Evolutionary conservation across 2,888 invertebrate species (phyloP).

Genomic region (Hypolimnas misippus): DNA sequence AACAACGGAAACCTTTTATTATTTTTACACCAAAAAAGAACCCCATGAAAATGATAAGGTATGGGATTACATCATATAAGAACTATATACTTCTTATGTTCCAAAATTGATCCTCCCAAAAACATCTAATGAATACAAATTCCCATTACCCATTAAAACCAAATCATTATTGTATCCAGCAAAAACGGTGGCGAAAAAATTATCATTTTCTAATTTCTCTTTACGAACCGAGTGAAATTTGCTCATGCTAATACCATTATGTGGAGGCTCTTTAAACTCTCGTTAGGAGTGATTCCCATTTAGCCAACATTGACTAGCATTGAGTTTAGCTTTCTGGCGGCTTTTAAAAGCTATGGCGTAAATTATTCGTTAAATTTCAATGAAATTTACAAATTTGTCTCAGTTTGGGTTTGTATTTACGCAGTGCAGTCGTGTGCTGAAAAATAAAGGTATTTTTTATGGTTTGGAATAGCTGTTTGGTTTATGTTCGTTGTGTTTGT

Average conservation of each 20-base stretch:
- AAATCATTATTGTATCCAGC: neutral
- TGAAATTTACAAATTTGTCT: neutral
- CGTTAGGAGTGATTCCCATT: constrained; percentile 4
- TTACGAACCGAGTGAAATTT: neutral
- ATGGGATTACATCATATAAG: neutral
- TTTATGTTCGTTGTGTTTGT: constrained; percentile 15
- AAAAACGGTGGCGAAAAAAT: constrained; percentile 1
- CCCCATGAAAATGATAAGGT: too few species aligned
- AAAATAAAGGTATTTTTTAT: constrained; percentile 14
- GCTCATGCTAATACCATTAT: constrained; percentile 15
- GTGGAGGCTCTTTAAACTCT: constrained; percentile 16
- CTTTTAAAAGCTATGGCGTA: neutral
- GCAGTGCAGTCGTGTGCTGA: constrained; percentile 2
- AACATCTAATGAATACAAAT: neutral
- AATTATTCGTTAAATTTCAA: neutral
- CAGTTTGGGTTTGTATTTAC: neutral
- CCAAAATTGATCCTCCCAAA: neutral
- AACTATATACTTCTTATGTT: neutral
- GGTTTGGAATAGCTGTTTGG: constrained; percentile 22
- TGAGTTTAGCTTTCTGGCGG: constrained; percentile 1
- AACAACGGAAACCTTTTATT: too few species aligned
- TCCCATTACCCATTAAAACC: neutral
- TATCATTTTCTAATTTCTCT: neutral
- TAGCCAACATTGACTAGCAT: constrained; percentile 10
- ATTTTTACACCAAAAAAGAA: too few species aligned